Percentiles rank a stretch among this genome's conserved stretches.
These are phyloP conservation scores for Amphipoea lucens DNA, from an alignment of 2,888 invertebrate genomes.

Conservation along the genomic window DNA sequence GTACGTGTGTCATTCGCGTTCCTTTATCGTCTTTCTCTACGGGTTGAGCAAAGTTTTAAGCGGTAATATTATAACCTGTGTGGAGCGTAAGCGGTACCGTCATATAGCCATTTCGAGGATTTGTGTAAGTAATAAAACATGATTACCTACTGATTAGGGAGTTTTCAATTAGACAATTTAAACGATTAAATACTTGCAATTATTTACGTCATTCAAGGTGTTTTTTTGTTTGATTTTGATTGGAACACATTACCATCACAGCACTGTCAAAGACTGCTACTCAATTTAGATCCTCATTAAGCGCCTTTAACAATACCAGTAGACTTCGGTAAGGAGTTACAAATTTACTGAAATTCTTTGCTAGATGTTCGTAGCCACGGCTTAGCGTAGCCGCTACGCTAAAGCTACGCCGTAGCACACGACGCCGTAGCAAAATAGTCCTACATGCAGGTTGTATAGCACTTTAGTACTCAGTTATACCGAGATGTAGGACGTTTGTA, in stretches of 20 bases:
- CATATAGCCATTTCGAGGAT: slow-evolving; percentile 17
- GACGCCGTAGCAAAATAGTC: slow-evolving; percentile 28
- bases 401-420: slow-evolving; percentile 30
- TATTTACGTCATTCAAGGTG: not conserved
- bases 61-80: slow-evolving; percentile 37
- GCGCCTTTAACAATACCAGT: not conserved
- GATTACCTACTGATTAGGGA: not conserved
- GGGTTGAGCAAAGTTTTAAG: slow-evolving; percentile 50
- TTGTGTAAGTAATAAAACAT: slow-evolving; percentile 22
- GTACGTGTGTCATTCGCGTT: slow-evolving; percentile 50
- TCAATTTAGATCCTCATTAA: not conserved
- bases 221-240: not conserved
- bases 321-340: not conserved
- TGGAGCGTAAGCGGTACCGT: slow-evolving; percentile 14
- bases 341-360: not conserved
- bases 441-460: slow-evolving; percentile 12
- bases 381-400: slow-evolving; percentile 21
- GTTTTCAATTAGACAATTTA: not conserved
- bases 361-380: not conserved
- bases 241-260: not conserved
- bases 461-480: slow-evolving; percentile 26
- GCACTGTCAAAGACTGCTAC: not conserved
- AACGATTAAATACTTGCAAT: not conserved
- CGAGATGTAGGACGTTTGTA: slow-evolving; percentile 37
- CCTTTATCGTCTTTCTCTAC: slow-evolving; percentile 49